Evolutionary conservation across 2,797 vertebrate genomes (phyloP).

Genomic region (Hirundo rustica): DNA sequence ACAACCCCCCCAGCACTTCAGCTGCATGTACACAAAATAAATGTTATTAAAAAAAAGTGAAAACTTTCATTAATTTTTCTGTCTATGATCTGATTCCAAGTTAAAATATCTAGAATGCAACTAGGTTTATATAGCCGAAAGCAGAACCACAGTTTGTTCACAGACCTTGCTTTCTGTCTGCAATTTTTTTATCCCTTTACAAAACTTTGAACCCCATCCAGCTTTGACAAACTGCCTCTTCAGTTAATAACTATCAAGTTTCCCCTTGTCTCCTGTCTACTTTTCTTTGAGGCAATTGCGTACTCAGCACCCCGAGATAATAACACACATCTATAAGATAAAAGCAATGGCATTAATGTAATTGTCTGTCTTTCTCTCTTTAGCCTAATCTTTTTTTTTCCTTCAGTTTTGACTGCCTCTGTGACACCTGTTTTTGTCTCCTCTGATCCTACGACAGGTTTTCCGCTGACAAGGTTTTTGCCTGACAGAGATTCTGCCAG

Average conservation of each 20-base stretch:
- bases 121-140: constrained; percentile 76
- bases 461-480: constrained; percentile 91
- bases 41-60: constrained; percentile 73
- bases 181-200: constrained; percentile 72
- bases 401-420: constrained; percentile 86
- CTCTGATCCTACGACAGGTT: constrained; percentile 91
- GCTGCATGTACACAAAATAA: constrained; percentile 68
- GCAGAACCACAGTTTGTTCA: constrained; percentile 76
- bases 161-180: constrained; percentile 76
- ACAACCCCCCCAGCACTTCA: background rate
- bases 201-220: constrained; percentile 86
- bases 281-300: constrained; percentile 84
- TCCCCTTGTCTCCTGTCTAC: constrained; percentile 83
- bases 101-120: constrained; percentile 74
- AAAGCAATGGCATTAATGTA: constrained; percentile 89
- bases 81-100: constrained; percentile 82
- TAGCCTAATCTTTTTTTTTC: constrained; percentile 84
- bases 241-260: constrained; percentile 87
- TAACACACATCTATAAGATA: constrained; percentile 88
- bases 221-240: constrained; percentile 82
- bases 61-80: constrained; percentile 78
- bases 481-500: constrained; percentile 90
- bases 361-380: constrained; percentile 87
- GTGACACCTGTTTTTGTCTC: constrained; percentile 97
- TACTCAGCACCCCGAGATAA: constrained; percentile 87